Percentiles rank a stretch among this genome's conserved stretches.
Evolutionary conservation across 2,113 vertebrate species (phyloP).

Genomic region (Bambusicola thoracicus): DNA sequence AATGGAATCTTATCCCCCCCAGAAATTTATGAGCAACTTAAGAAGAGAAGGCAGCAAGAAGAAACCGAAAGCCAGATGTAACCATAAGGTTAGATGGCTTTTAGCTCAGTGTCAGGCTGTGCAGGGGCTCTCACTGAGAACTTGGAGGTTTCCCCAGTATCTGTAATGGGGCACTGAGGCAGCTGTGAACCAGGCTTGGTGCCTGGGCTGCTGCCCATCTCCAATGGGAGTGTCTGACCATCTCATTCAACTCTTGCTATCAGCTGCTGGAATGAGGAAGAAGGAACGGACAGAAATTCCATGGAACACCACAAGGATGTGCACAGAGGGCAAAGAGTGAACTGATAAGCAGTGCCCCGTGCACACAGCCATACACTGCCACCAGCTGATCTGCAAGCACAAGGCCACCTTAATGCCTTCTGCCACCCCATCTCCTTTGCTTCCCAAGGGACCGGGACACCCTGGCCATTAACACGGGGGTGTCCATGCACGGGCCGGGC

Average conservation of each 20-base stretch:
- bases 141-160: neutral
- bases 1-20: slow-evolving; percentile 36
- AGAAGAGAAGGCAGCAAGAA: slow-evolving; percentile 49
- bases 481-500: neutral
- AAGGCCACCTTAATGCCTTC: neutral
- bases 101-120: slow-evolving; percentile 14
- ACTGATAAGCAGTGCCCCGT: neutral
- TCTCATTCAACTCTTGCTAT: neutral
- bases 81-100: neutral
- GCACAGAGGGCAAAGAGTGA: accelerated
- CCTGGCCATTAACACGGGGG: too few relatives aligned
- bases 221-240: neutral
- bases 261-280: neutral
- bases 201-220: neutral
- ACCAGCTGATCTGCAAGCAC: neutral
- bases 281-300: neutral
- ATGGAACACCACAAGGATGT: neutral
- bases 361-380: neutral
- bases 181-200: neutral
- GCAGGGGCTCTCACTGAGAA: slow-evolving; percentile 7
- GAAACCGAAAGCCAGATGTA: slow-evolving; percentile 63
- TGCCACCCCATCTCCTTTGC: neutral
- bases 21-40: slow-evolving; percentile 64
- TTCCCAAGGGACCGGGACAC: neutral
- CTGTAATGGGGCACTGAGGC: neutral